A percentile compares a stretch with the other conserved stretches of the same genome.
phyloP scores from a whole-genome alignment of 2,113 vertebrate species.

The Menidia beryllina region DNA sequence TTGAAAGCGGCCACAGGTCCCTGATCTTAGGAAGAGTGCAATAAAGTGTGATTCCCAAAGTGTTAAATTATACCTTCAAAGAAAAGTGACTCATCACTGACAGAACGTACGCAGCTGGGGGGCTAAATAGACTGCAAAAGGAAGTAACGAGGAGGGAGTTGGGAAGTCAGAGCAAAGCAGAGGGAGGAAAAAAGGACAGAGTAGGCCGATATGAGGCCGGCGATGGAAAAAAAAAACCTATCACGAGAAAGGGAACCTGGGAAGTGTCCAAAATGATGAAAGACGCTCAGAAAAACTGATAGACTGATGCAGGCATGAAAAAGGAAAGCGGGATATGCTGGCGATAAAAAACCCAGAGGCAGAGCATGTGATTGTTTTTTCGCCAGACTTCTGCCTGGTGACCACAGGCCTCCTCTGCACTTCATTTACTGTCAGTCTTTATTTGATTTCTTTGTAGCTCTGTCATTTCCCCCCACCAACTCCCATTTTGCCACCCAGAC shows the following conservation, averaged over 20 bases:
- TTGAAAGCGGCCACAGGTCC: neutral
- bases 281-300: constrained; percentile 30
- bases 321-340: constrained; percentile 18
- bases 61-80: constrained; percentile 17
- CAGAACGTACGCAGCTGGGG: constrained; percentile 6
- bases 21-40: constrained; percentile 10
- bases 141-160: neutral
- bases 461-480: constrained; percentile 29
- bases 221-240: constrained; percentile 18
- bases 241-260: neutral
- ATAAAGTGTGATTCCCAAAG: constrained; percentile 10
- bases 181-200: constrained; percentile 7
- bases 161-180: constrained; percentile 10
- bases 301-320: constrained; percentile 42
- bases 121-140: constrained; percentile 20
- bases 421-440: constrained; percentile 63
- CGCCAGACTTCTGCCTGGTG: constrained; percentile 46
- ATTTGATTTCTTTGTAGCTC: constrained; percentile 64
- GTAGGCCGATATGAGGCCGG: constrained; percentile 39
- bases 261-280: constrained; percentile 37
- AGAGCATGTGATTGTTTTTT: constrained; percentile 33
- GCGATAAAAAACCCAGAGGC: constrained; percentile 27
- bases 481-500: constrained; percentile 51
- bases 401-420: constrained; percentile 62
- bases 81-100: constrained; percentile 24